Percentiles rank a stretch among this genome's conserved stretches.
Evolutionary conservation across 1,140 invertebrate species (phyloP).

Genomic region (Ericerus pela): DNA sequence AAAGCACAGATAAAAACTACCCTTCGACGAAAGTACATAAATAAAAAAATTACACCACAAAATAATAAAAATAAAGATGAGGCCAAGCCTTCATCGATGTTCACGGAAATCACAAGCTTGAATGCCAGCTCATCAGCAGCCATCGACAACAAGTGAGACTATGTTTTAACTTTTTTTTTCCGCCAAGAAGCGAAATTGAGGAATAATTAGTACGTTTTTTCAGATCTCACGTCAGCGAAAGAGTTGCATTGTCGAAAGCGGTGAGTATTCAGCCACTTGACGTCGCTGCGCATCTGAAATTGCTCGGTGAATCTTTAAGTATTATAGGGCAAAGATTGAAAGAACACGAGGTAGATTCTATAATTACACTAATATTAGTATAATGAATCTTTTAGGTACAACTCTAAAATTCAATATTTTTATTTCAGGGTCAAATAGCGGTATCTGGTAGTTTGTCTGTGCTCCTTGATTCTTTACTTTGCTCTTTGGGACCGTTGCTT

Average conservation of each 20-base stretch:
- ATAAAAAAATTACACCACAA: neutral
- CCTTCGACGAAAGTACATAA: neutral
- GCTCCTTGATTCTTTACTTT: slow-evolving; percentile 82
- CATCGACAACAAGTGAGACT: too few relatives aligned
- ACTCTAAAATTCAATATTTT: too few relatives aligned
- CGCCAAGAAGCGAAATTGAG: too few relatives aligned
- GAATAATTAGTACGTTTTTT: too few relatives aligned
- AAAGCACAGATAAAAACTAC: neutral
- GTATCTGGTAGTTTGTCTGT: slow-evolving; percentile 88
- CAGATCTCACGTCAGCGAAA: too few relatives aligned
- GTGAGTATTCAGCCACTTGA: slow-evolving; percentile 60
- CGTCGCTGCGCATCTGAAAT: slow-evolving; percentile 79
- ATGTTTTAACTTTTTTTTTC: too few relatives aligned
- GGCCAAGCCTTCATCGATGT: too few relatives aligned
- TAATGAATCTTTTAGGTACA: too few relatives aligned
- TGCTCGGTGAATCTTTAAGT: slow-evolving; percentile 81
- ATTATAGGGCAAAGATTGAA: slow-evolving; percentile 84
- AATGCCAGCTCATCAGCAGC: too few relatives aligned
- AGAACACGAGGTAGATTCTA: slow-evolving; percentile 45
- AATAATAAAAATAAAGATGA: too few relatives aligned
- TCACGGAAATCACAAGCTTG: too few relatives aligned
- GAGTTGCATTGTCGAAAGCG: neutral
- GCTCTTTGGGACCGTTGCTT: slow-evolving; percentile 74
- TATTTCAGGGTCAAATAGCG: slow-evolving; percentile 69
- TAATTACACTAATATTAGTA: too few relatives aligned